Evolutionary conservation across 2,888 invertebrate species (phyloP).

Genomic region (Anticlea derivata): DNA sequence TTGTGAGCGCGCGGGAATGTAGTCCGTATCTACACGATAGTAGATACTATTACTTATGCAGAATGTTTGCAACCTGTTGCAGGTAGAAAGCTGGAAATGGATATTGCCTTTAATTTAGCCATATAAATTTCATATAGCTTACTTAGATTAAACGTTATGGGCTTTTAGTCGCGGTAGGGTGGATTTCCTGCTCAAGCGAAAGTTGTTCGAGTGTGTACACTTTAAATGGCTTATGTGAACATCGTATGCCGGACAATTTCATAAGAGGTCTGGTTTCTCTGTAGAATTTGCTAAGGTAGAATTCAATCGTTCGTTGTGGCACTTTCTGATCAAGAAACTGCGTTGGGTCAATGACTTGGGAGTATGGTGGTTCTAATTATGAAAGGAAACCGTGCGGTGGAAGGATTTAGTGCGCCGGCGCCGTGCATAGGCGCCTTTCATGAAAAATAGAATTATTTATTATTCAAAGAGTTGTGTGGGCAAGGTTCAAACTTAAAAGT

Average conservation of each 20-base stretch:
- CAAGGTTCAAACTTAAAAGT: too few relatives aligned
- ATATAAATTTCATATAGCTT: slow-evolving; percentile 22
- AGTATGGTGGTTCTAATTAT: too few relatives aligned
- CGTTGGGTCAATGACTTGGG: background rate
- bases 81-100: slow-evolving; percentile 33
- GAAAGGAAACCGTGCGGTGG: too few relatives aligned
- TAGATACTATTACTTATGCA: slow-evolving; percentile 5
- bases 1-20: background rate
- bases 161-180: slow-evolving; percentile 27
- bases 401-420: too few relatives aligned
- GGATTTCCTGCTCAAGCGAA: slow-evolving; percentile 29
- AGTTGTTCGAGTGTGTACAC: slow-evolving; percentile 20
- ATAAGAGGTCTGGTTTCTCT: background rate
- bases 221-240: slow-evolving; percentile 6
- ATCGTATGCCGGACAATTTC: slow-evolving; percentile 4
- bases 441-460: too few relatives aligned
- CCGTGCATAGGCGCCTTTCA: too few relatives aligned
- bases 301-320: background rate
- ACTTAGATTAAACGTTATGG: slow-evolving; percentile 19
- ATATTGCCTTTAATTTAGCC: slow-evolving; percentile 23
- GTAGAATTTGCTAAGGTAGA: background rate
- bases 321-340: background rate
- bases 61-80: slow-evolving; percentile 31
- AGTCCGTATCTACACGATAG: slow-evolving; percentile 12
- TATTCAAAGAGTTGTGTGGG: too few relatives aligned